Evolutionary conservation across 2,888 invertebrate species (phyloP).

Genomic region (Dendrolimus pini): DNA sequence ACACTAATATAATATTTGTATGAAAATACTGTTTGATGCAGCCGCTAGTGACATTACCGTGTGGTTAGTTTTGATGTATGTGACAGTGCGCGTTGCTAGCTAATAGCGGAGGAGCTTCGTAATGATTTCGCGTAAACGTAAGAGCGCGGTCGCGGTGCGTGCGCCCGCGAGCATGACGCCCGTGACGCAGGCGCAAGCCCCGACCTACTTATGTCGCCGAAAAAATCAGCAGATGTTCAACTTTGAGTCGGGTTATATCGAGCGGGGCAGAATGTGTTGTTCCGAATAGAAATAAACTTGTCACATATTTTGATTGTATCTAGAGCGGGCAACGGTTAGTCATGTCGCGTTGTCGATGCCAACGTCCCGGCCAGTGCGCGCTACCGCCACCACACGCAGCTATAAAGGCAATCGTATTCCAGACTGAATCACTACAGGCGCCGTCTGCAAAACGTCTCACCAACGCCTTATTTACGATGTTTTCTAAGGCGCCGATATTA

Average conservation of each 20-base stretch:
- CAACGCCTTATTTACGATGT: conserved; percentile 49
- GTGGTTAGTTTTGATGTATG: not conserved
- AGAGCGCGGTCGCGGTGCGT: conserved; percentile 34
- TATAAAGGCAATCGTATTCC: conserved; percentile 69
- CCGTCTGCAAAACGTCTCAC: conserved; percentile 76
- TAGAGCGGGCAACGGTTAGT: conserved; percentile 74
- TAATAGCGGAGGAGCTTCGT: conserved; percentile 25
- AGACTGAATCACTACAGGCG: conserved; percentile 71
- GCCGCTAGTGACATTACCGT: not conserved
- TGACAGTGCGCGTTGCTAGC: conserved; percentile 4
- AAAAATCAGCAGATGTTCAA: conserved; percentile 74
- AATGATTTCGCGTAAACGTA: conserved; percentile 67
- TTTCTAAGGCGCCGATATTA: conserved; percentile 26
- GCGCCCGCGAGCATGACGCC: conserved; percentile 39
- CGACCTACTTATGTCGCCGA: conserved; percentile 74
- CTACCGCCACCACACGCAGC: conserved; percentile 45
- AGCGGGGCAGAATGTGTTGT: conserved; percentile 68
- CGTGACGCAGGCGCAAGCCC: conserved; percentile 70
- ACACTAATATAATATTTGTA: not conserved
- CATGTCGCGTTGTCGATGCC: conserved; percentile 69
- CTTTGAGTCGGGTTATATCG: conserved; percentile 66
- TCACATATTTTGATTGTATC: conserved; percentile 77
- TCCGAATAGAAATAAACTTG: conserved; percentile 76
- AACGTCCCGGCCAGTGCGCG: conserved; percentile 57
- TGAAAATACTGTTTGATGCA: not conserved